Conservation (phyloP, 2,113 vertebrate species). For the Oreochromis spilurus region DNA sequence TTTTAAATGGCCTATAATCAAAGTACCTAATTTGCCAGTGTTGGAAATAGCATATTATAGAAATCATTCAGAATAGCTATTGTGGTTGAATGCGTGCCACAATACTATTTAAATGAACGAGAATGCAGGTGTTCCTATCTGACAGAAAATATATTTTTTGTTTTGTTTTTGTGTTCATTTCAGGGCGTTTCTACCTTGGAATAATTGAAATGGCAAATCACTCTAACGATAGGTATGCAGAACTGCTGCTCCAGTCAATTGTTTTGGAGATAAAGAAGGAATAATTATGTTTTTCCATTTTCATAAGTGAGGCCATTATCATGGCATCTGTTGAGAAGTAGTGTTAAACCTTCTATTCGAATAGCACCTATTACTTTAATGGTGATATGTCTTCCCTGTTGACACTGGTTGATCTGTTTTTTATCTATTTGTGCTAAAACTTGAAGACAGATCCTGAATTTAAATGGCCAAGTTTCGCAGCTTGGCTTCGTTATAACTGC, state of each 20-base stretch:
- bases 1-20: background rate
- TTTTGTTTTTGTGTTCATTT: background rate
- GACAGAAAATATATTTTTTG: background rate
- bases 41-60: background rate
- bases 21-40: background rate
- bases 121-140: background rate
- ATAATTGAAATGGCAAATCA: slow-evolving; percentile 13
- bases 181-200: background rate
- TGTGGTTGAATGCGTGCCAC: background rate
- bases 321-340: slow-evolving; percentile 46
- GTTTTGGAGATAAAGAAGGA: slow-evolving; percentile 21
- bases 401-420: slow-evolving; percentile 14
- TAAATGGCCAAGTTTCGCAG: background rate
- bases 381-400: background rate
- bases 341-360: slow-evolving; percentile 31
- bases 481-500: background rate
- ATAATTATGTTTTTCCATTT: slow-evolving; percentile 33
- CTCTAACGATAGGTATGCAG: background rate
- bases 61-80: background rate
- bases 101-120: background rate
- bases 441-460: background rate
- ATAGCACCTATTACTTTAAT: slow-evolving; percentile 11
- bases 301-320: slow-evolving; percentile 37
- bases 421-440: background rate
- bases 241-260: background rate